Base-by-base conservation (phyloP, 2,797 vertebrate genomes). In the Nothura maculosa region DNA sequence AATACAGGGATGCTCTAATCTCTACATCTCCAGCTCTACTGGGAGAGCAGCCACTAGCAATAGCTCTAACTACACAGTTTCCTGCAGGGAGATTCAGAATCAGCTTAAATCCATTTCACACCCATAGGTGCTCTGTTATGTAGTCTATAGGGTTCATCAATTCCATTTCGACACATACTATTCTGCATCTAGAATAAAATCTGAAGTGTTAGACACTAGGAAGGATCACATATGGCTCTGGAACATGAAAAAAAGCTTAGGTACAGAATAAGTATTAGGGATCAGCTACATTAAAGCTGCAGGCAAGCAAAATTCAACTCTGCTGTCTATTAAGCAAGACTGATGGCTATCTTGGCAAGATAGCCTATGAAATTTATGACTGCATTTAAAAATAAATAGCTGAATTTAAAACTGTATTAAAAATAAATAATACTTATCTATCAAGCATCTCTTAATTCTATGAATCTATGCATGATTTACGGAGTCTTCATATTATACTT, bases 341-440 rank as follows among this genome's bases (percentile, higher is more conserved):
- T 30, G 64, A 6, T 7, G 68, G 84, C 8, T 74, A 14, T 60
- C 69, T 57, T 28, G 34, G 50, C 30, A 60, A 75, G 42, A 48
- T 2, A 36, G 4, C 28, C 66, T 27, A 34, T 8, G 40, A 67
- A 52, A 84, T 91, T 86, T 43, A 55, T 62, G 84, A 38, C 30
- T 8, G 0, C 4, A 94, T 96, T 93, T 92, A 94, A 95, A 87
- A 90, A 88, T 34, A 52, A 94, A 69, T 88, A 96, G 87, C 57
- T n/a, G 8, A 48, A 48, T 48, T 48, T 69, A 78, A 48, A 38
- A 63, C 52, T 12, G 22, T 25, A 48, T 93, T 94, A 94, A 95
- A 87, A 90, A 88, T 34, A 50, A 94, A 72, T 88, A 96, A 63
- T 54, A 67, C 91, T 96, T 91, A 90, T 91, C 79, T 90, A 58